Evolutionary conservation across 2,113 vertebrate species (phyloP), one percentile per base, ranked within the genome.

Genomic region (Anarhynchus alexandrinus): DNA sequence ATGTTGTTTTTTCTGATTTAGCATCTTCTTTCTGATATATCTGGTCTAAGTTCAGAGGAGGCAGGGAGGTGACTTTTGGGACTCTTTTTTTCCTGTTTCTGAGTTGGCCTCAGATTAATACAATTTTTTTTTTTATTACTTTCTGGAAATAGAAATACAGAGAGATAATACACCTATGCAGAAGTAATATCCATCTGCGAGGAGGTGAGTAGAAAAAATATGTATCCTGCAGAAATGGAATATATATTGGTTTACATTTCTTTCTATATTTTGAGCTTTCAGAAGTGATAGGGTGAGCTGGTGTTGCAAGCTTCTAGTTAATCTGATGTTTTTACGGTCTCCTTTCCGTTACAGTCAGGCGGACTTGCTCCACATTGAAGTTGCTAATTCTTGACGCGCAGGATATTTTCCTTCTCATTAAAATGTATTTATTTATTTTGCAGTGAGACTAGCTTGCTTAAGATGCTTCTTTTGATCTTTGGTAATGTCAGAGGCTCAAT

Each of bases 371-470:
- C n/a, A 59, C 66, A 19, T 91, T 90, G 54, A 51, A 4, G 59
- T 81, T 88, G 78, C 51, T 88, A 96, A 92, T 93, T 96, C 72
- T 65, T 93, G 82, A 80, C 2, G 2, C 58, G 15, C 22, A 55
- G 82, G 58, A 74, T 92, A 85, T 92, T 93, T 96, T 91, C 71
- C 74, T 80, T 94, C 84, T 95, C 89, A 96, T 96, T 96, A 97
- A 94, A 93, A 88, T 96, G 87, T 87, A 67, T 94, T 97, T 96
- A 89, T 97, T 97, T 97, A 82, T 95, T 96, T 96, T 92, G 55
- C 47, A 70, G 29, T 54, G 45, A 90, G 76, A 87, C 36, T 74
- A 52, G 32, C 64, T 93, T 74, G 62, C 70, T 86, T 72, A 70
- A 70, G 66, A 91, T 87, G 59, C 71, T 94, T 51, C 95, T 93